Percentiles rank a stretch among this genome's conserved stretches.
Conservation (phyloP, 1,140 invertebrate species). For the Cheumatopsyche charites region DNA sequence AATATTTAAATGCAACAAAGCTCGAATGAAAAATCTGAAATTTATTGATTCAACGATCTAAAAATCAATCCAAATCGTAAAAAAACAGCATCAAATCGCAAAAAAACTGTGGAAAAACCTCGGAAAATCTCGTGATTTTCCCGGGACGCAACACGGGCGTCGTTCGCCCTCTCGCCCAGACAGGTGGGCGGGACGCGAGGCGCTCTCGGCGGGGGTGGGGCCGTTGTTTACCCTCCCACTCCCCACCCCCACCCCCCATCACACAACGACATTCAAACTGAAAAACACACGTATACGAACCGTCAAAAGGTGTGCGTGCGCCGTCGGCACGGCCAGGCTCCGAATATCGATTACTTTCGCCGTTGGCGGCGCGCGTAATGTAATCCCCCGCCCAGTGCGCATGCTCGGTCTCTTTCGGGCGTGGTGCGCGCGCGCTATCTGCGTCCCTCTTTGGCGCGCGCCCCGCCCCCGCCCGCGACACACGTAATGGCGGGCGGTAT, state of each 20-base stretch:
- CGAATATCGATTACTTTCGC: slow-evolving; percentile 49
- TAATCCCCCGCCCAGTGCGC: slow-evolving; percentile 47
- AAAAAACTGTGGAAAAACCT: background rate
- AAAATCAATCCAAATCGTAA: no score
- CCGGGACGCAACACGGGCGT: background rate
- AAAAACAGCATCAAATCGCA: background rate
- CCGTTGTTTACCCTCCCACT: slow-evolving; percentile 16
- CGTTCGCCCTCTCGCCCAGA: background rate
- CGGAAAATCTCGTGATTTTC: background rate
- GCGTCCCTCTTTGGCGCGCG: slow-evolving; percentile 27
- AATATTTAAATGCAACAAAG: no score
- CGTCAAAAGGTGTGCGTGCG: slow-evolving; percentile 43
- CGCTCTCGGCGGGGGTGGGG: background rate
- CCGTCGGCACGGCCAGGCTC: slow-evolving; percentile 38
- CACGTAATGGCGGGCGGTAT: slow-evolving; percentile 49
- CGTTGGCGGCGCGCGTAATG: slow-evolving; percentile 47
- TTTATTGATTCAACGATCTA: no score
- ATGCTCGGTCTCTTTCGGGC: slow-evolving; percentile 35
- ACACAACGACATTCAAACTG: background rate
- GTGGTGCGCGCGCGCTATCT: slow-evolving; percentile 2
- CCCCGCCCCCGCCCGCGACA: slow-evolving; percentile 19
- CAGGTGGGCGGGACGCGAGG: background rate
- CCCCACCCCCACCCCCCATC: background rate
- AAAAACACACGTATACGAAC: background rate
- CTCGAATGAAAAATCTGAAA: no score